These are phyloP conservation scores for Clavelina lepadiformis DNA, from an alignment of 23 tunicate genomes.

Conservation along the genomic window DNA sequence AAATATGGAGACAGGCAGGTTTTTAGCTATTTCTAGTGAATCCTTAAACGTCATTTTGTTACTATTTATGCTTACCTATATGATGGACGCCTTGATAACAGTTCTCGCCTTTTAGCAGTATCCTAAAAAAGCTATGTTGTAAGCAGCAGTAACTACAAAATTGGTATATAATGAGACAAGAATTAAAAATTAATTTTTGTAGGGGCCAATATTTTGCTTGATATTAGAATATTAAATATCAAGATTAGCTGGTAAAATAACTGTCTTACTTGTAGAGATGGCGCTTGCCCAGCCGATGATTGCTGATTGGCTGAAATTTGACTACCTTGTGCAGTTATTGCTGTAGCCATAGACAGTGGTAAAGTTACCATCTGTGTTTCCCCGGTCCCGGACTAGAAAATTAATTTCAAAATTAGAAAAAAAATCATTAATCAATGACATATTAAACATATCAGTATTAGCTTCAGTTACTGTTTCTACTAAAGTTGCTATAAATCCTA, in stretches of 20 bases:
- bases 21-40: no score
- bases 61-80: constrained; percentile 39
- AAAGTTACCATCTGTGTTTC: constrained; percentile 63
- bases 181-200: background rate
- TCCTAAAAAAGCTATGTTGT: constrained; percentile 23
- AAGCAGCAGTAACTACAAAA: background rate
- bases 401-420: background rate
- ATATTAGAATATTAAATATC: background rate
- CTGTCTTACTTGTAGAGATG: constrained; percentile 12
- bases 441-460: no score
- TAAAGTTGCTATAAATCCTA: no score
- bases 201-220: no score
- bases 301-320: constrained; percentile 16
- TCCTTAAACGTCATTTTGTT: no score
- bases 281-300: constrained; percentile 10
- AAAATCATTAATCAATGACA: no score
- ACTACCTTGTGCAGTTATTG: constrained; percentile 33
- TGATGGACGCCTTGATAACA: constrained; percentile 50
- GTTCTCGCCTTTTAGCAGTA: constrained; percentile 42
- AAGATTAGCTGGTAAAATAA: background rate
- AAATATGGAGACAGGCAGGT: no score
- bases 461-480: no score
- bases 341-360: constrained; percentile 57
- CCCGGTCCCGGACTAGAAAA: constrained; percentile 51
- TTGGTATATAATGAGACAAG: background rate